phyloP scores from a whole-genome alignment of 2,113 vertebrate species.

The Ursus arctos region DNA sequence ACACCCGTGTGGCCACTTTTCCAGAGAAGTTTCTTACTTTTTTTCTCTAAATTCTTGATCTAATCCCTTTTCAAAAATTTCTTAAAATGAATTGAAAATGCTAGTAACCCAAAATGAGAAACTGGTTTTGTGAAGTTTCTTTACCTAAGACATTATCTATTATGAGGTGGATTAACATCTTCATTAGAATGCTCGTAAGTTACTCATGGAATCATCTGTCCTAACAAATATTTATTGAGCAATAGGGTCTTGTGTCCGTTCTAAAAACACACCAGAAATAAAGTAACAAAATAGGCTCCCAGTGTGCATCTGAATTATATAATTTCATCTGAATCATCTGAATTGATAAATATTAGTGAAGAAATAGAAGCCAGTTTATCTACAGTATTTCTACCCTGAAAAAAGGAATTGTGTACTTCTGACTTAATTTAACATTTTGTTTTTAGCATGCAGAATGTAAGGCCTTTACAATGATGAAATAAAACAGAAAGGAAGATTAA shows the following conservation, averaged over 20 bases:
- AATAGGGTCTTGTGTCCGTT: not conserved
- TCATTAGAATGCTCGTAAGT: not conserved
- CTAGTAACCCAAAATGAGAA: not conserved
- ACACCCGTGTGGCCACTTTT: not conserved
- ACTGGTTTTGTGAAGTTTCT: conserved; percentile 33
- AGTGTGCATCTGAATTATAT: not conserved
- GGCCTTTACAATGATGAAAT: conserved; percentile 34
- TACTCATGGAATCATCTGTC: not conserved
- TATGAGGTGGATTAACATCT: not conserved
- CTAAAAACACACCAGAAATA: conserved; percentile 33
- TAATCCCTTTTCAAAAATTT: not conserved
- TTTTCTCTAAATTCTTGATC: conserved; percentile 23
- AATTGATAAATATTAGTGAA: conserved; percentile 9
- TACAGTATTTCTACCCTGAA: not conserved
- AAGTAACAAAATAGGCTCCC: not conserved
- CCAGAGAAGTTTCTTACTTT: not conserved
- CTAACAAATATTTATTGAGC: not conserved
- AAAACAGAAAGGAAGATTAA: conserved; percentile 37
- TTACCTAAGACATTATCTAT: not conserved
- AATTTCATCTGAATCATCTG: conserved; percentile 5
- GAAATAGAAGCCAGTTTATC: conserved; percentile 18
- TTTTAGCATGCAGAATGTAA: not conserved
- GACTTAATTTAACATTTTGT: conserved; percentile 32
- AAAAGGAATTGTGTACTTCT: not conserved
- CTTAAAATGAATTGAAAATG: conserved; percentile 21